A percentile compares a stretch with the other conserved stretches of the same genome.
These are phyloP conservation scores for Dilophus febrilis DNA, from an alignment of 2,888 invertebrate genomes.

Conservation along the genomic window DNA sequence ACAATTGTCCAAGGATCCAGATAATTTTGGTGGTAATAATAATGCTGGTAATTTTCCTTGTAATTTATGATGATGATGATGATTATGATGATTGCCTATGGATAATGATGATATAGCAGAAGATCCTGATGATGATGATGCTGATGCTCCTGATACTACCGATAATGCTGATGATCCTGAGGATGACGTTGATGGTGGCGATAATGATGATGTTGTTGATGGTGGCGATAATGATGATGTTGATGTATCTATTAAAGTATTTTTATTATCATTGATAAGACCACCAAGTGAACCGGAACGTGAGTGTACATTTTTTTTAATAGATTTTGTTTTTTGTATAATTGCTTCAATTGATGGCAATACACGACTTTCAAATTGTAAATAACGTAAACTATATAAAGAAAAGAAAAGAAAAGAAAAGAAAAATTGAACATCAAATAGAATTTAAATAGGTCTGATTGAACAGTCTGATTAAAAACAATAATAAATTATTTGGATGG, in stretches of 20 bases:
- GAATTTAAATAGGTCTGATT: not conserved
- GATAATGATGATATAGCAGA: not conserved
- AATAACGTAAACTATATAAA: constrained; percentile 40
- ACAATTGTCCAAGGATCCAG: constrained; percentile 12
- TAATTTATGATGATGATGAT: not conserved
- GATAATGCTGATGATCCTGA: constrained; percentile 10
- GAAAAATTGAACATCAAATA: too few relatives aligned
- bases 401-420: not conserved
- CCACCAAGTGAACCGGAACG: constrained; percentile 11
- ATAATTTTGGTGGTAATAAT: constrained; percentile 9
- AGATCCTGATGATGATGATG: not conserved
- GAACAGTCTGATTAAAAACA: not conserved
- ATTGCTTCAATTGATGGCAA: constrained; percentile 27
- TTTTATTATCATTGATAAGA: constrained; percentile 1
- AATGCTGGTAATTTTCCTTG: constrained; percentile 12
- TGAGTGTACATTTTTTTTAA: constrained; percentile 1
- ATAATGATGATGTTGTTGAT: constrained; percentile 8
- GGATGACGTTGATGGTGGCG: constrained; percentile 11
- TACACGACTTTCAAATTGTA: constrained; percentile 36
- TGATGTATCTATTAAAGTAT: too few relatives aligned
- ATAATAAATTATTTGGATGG: not conserved
- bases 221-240: not conserved
- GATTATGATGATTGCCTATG: not conserved
- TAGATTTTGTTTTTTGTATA: not conserved
- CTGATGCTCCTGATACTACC: not conserved